Base-by-base conservation (phyloP, 2,888 invertebrate species). In the Scaptomyza flava region DNA sequence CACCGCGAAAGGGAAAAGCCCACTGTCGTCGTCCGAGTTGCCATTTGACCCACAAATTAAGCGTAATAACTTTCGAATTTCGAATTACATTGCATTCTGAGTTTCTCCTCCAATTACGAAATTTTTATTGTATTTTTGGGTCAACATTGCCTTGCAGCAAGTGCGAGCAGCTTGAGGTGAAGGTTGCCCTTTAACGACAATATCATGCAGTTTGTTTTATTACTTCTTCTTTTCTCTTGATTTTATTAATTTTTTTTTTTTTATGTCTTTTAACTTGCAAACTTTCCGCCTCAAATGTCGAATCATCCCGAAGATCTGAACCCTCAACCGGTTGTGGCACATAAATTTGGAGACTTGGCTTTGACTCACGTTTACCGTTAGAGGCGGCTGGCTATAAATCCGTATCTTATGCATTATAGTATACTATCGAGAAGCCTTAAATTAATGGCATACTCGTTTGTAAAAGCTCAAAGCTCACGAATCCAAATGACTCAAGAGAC, bases 1-100 rank as follows among this genome's bases (percentile, higher is more conserved):
- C 60, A 47, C 54, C 46, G 46, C 54, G 63, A 81, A 80, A 82
- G 81, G 84, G 81, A 81, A 81, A 81, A 69, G 62, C 65, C 50
- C 48, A 42, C 14, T 31, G 56, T 46, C 11, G 4, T 48, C 56
- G 52, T 48, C 50, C 53, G 17, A 52, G 45, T 61, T 74, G 75
- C 68, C 81, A 79, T 86, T 85, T 84, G 84, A 85, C 87, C 84
- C 78, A 87, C 75, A 85, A 87, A 85, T 85, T 80, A 87, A 84
- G 68, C 78, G 84, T 84, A 85, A 85, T 85, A 85, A 87, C 84
- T 85, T 85, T 85, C 84, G 81, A 86, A 83, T 81, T 86, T 86
- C 63, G 61, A 48, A 57, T 59, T 74, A 53, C 61, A 65, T 65
- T 71, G 61, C 60, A 64, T 71, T 61, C 75, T 70, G 69, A 65